Evolutionary conservation across 2,888 invertebrate genomes (phyloP).

Genomic region (Cheilosia vernalis): DNA sequence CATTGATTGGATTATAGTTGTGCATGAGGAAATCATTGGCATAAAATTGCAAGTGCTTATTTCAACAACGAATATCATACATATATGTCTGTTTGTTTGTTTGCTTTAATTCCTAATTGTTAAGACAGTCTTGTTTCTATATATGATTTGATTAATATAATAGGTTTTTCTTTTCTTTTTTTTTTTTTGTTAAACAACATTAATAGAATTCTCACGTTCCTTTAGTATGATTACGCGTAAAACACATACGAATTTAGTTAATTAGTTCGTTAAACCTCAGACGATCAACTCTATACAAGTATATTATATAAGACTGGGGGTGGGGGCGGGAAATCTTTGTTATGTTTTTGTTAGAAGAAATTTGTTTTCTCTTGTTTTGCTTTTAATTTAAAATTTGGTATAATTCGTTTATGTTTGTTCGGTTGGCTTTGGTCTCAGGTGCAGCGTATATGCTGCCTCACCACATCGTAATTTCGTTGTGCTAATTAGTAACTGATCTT

Average conservation of each 20-base stretch:
- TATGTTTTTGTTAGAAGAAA: constrained; percentile 8
- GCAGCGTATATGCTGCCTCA: constrained; percentile 65
- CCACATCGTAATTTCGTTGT: constrained; percentile 72
- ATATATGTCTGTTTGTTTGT: constrained; percentile 44
- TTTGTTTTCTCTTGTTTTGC: constrained; percentile 10
- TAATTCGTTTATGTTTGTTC: constrained; percentile 75
- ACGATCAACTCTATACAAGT: constrained; percentile 49
- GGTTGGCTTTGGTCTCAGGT: constrained; percentile 72
- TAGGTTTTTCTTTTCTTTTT: constrained; percentile 45
- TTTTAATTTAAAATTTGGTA: constrained; percentile 72
- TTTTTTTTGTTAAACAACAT: constrained; percentile 69
- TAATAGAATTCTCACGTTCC: constrained; percentile 62
- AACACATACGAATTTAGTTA: constrained; percentile 50
- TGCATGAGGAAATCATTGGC: constrained; percentile 70
- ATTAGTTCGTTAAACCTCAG: constrained; percentile 46
- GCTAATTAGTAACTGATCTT: constrained; percentile 62
- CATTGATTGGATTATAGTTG: constrained; percentile 63
- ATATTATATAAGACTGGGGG: constrained; percentile 10
- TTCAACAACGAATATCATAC: constrained; percentile 67
- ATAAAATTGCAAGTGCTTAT: constrained; percentile 67
- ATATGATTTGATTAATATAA: constrained; percentile 74
- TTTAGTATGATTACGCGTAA: constrained; percentile 48
- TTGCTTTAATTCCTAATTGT: constrained; percentile 71
- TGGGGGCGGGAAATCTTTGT: constrained; percentile 6
- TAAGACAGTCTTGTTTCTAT: constrained; percentile 78